Evolutionary conservation across 30 jellyfish, hydroid and myxozoan genomes (phyloP), one percentile per base, ranked within the genome.

Genomic region (Sanderia malayensis): DNA sequence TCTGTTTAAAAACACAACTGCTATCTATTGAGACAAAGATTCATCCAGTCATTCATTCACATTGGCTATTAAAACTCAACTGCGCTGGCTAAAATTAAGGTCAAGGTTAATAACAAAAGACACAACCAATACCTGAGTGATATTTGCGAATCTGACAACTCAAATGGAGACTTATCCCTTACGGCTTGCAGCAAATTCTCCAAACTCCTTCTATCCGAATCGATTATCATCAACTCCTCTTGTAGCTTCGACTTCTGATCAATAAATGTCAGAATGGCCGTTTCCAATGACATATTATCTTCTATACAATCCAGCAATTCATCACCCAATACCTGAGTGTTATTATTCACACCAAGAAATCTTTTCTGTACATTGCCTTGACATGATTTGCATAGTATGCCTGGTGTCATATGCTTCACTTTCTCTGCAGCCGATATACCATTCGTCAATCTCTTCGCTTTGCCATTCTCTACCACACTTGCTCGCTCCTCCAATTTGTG

Each of bases 281-380:
- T 77, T 71, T 93, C 96, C 33, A 93, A 55, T 9, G 99, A 84
- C 80, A 93, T 61, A 55, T 93, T 93, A 61, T 93, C 99, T 2
- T 74, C 91, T 15, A 93, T 93, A 57, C 99, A 93, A 70, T 93
- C 99, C 31, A 93, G 84, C 75, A 93, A 53, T 46, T 93, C 99
- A 18, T 85, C 92, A 1, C 99, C 99, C 3, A 93, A 86, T 52
- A 80, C 21, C 52, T 93, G 96, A 4, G 94, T 73, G 76, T 86
- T 86, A 29, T 74, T 79, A 53, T 61, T 33, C 28, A 81, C 89
- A 0, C 99, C 99, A 10, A 62, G n/a, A 53, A 93, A 93, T 59
- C 80, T 93, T 13, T 73, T 82, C 37, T 75, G 88, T 20, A 85
- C 87, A 1, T 61, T 85, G 46, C 25, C 80, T 19, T 73, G 69